phyloP scores from a whole-genome alignment of 2,888 invertebrate species.

The Ceratothoa steindachneri region DNA sequence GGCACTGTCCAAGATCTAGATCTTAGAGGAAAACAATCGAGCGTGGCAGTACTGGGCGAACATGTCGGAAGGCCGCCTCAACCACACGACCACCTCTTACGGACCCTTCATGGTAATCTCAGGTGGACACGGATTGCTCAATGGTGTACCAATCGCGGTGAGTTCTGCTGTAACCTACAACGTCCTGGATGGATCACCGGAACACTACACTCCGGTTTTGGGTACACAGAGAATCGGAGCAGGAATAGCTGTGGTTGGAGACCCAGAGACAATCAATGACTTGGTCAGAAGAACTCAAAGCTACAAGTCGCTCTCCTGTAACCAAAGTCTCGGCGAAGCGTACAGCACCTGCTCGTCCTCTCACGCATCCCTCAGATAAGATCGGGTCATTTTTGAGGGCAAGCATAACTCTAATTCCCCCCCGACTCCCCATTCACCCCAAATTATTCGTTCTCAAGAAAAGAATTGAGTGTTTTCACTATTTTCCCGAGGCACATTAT shows the following conservation, averaged over 20 bases:
- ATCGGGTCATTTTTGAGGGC: no score
- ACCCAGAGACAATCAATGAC: conserved; percentile 1
- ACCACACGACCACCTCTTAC: conserved; percentile 9
- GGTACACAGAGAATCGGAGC: conserved; percentile 1
- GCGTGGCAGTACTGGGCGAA: conserved; percentile 9
- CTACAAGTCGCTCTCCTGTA: not conserved
- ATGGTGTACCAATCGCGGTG: conserved; percentile 10
- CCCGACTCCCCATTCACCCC: no score
- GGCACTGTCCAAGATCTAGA: conserved; percentile 3
- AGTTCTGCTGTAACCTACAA: conserved; percentile 11
- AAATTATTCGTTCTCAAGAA: no score
- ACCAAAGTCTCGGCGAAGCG: not conserved
- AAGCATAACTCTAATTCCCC: no score
- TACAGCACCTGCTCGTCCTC: conserved; percentile 1
- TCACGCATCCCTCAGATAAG: not conserved
- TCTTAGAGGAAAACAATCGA: not conserved
- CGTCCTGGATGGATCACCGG: not conserved
- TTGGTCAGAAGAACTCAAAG: not conserved
- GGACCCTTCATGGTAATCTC: conserved; percentile 9
- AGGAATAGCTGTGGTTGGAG: not conserved
- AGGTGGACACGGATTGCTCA: conserved; percentile 14
- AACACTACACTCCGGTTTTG: conserved; percentile 4
- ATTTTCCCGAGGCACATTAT: no score
- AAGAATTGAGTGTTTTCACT: no score
- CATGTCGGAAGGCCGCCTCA: conserved; percentile 14